Base-by-base conservation (phyloP, 2,888 invertebrate genomes). In the Aporophyla lueneburgensis region DNA sequence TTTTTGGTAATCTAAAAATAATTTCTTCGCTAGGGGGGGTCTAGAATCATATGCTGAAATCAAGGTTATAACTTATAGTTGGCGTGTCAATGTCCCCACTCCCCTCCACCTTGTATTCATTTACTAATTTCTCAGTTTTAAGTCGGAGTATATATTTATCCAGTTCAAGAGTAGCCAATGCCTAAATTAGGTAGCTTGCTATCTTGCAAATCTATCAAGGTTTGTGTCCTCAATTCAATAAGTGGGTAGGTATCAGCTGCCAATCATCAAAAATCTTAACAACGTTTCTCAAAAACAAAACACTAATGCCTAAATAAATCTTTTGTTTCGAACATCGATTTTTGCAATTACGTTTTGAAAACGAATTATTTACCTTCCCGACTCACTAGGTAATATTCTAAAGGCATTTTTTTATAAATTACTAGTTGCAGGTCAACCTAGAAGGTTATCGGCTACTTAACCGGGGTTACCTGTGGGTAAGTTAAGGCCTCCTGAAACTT, bases 121-220 rank as follows among this genome's bases (percentile, higher is more conserved):
- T 33, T 21, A 33, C 21, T 33, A 12, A 40, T 61, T 59, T 33
- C 33, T 21, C 33, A 59, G 27, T 33, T 33, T 59, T 59, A 27
- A 7, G 19, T 27, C 58, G n/a, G n/a, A 66, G 27, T 33, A 51
- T 2, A 40, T 40, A 40, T 24, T 40, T 40, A 56, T 12, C 56
- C 12, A 33, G n/a, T 56, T 56, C 16, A 24, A 10, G 4, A 43
- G 3, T 67, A 40, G 33, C 33, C 16, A 16, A n/a, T 21, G 5
- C 2, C 24, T 65, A 16, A 51, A 53, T 49, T 21, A 58, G 10
- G 16, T 46, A 33, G 10, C 19, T 58, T 43, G 27, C n/a, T 76
- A 77, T 59, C 56, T 75, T 16, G 40, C 19, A 66, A 76, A 66
- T 65, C 58, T 76, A 66, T 67, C 51, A 59, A 78, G 58, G 40